phyloP scores from a whole-genome alignment of 2,113 vertebrate species.

The Lagopus leucura region DNA sequence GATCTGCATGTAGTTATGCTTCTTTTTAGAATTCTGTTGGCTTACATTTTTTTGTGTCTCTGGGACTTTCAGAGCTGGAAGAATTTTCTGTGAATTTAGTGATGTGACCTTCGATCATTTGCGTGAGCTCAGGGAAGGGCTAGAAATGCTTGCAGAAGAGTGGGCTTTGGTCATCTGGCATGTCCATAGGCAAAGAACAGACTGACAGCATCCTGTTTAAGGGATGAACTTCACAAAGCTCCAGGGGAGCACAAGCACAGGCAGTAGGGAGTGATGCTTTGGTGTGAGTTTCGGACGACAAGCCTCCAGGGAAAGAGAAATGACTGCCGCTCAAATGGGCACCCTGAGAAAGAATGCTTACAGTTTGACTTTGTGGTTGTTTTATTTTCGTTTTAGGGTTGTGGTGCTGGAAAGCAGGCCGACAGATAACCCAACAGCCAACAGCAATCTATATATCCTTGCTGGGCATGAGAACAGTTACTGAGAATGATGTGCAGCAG shows the following conservation, averaged over 20 bases:
- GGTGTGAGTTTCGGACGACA: background rate
- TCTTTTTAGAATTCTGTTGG: background rate
- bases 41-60: background rate
- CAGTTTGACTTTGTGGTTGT: background rate
- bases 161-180: background rate
- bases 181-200: background rate
- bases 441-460: slow-evolving; percentile 98
- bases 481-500: slow-evolving; percentile 76
- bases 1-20: background rate
- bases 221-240: background rate
- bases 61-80: background rate
- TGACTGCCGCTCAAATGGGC: background rate
- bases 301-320: background rate
- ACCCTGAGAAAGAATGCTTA: background rate
- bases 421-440: slow-evolving; percentile 96
- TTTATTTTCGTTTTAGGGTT: slow-evolving; percentile 79
- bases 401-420: slow-evolving; percentile 98
- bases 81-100: background rate
- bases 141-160: background rate
- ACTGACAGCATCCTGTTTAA: background rate
- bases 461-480: slow-evolving; percentile 99
- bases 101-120: background rate
- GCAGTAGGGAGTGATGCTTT: background rate
- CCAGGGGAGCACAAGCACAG: background rate
- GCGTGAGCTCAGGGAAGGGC: background rate